A percentile compares a stretch with the other conserved stretches of the same genome.
These are phyloP conservation scores for Epizoanthus fatuus DNA, from an alignment of 92 coral and sea anemone genomes.

Conservation along the genomic window DNA sequence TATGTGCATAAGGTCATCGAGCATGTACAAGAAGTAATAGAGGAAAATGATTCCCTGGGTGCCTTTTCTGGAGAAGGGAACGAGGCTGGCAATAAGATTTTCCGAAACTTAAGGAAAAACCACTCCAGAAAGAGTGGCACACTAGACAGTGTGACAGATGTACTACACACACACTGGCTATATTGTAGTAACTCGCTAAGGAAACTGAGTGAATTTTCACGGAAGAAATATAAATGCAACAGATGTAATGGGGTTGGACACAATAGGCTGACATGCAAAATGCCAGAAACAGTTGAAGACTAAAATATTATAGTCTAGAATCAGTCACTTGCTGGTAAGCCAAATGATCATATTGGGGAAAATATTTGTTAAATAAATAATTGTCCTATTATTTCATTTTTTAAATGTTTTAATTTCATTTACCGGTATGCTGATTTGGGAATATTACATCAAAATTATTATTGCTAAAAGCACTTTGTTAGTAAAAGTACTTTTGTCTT, in stretches of 20 bases:
- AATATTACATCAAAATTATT: too few relatives aligned
- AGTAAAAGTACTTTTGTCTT: too few relatives aligned
- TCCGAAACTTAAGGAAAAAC: not conserved
- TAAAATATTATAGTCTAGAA: too few relatives aligned
- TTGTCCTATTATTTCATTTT: too few relatives aligned
- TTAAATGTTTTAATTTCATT: too few relatives aligned
- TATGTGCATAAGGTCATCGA: conserved; percentile 52
- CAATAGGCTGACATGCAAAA: not conserved
- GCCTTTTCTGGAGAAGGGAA: conserved; percentile 6
- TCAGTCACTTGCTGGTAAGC: too few relatives aligned
- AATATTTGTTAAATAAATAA: too few relatives aligned
- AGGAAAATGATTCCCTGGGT: conserved; percentile 26
- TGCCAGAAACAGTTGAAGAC: not conserved
- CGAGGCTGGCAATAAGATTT: conserved; percentile 23
- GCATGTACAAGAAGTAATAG: conserved; percentile 46
- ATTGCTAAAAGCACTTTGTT: too few relatives aligned
- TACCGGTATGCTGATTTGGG: too few relatives aligned
- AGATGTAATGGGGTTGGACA: conserved; percentile 6
- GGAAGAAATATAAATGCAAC: not conserved
- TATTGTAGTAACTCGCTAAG: not conserved
- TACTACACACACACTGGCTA: not conserved
- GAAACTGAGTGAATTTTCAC: not conserved
- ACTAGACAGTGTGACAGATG: not conserved
- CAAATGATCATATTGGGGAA: too few relatives aligned
- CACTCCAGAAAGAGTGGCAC: conserved; percentile 18